These are phyloP conservation scores for Drosophila glabriapex DNA, from an alignment of 2,888 invertebrate species.

Conservation along the genomic window DNA sequence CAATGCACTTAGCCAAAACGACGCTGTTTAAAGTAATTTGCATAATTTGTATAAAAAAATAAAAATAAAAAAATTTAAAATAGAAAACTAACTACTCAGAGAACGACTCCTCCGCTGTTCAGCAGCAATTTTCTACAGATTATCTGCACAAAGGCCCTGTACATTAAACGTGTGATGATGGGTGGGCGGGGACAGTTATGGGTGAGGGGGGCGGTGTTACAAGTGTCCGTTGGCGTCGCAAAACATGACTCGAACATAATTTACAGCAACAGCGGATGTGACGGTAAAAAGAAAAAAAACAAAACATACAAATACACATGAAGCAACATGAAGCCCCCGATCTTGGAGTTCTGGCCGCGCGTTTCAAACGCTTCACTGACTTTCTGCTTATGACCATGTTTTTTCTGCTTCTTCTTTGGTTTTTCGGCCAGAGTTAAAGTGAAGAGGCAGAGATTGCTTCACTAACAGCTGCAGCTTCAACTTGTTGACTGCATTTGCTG, in stretches of 20 bases:
- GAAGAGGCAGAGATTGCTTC: constrained; percentile 29
- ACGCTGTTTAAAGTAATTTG: constrained; percentile 67
- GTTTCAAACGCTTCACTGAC: constrained; percentile 69
- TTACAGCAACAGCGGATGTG: constrained; percentile 74
- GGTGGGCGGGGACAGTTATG: neutral
- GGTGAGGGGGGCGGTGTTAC: neutral
- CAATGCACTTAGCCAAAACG: constrained; percentile 62
- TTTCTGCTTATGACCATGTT: constrained; percentile 24
- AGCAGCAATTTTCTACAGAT: constrained; percentile 48
- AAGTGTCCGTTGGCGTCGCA: constrained; percentile 48
- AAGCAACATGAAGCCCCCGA: constrained; percentile 64
- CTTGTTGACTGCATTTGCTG: constrained; percentile 21
- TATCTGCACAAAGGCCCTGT: constrained; percentile 45
- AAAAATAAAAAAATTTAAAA: neutral
- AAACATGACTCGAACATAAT: constrained; percentile 80
- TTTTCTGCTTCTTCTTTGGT: constrained; percentile 5
- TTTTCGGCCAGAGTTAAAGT: neutral
- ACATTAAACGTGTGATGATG: constrained; percentile 1
- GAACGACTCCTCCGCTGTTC: constrained; percentile 12
- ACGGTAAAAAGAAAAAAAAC: constrained; percentile 40
- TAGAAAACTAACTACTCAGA: neutral
- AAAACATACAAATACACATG: constrained; percentile 51
- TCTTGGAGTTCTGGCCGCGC: constrained; percentile 70
- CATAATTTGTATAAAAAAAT: constrained; percentile 61
- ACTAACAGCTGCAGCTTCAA: constrained; percentile 22